Conservation (phyloP, 2,888 invertebrate species). For the Andrena chrysosceles region DNA sequence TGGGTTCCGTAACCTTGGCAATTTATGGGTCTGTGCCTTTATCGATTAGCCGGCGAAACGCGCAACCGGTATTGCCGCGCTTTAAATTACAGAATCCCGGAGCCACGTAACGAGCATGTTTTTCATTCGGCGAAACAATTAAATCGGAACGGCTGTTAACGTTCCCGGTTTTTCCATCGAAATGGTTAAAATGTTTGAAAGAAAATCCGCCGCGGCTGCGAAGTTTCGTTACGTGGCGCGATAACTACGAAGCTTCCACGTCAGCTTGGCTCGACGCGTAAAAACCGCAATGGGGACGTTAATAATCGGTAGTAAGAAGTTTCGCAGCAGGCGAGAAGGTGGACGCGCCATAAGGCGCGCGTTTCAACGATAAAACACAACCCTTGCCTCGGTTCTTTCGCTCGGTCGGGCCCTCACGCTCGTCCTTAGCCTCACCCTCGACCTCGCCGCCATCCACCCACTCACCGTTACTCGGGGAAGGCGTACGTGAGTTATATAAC, state of each 20-base stretch:
- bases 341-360: constrained; percentile 57
- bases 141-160: background rate
- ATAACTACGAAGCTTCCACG: background rate
- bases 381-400: constrained; percentile 4
- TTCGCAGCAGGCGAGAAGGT: constrained; percentile 33
- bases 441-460: constrained; percentile 17
- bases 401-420: background rate
- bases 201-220: background rate
- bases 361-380: constrained; percentile 57
- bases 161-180: background rate
- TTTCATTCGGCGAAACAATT: background rate
- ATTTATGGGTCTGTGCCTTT: constrained; percentile 72
- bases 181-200: background rate
- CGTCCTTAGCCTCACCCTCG: constrained; percentile 8
- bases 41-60: constrained; percentile 72
- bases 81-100: constrained; percentile 36
- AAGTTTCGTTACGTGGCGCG: background rate
- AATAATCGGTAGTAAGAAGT: constrained; percentile 61
- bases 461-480: constrained; percentile 31
- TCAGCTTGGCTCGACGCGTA: background rate
- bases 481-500: constrained; percentile 61
- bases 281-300: constrained; percentile 41
- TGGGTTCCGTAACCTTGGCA: constrained; percentile 67
- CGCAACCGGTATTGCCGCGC: constrained; percentile 61
- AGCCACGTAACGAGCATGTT: background rate